Evolutionary conservation across 2,113 vertebrate genomes (phyloP), one percentile per base, ranked within the genome.

Genomic region (Sporophila hypoxantha): DNA sequence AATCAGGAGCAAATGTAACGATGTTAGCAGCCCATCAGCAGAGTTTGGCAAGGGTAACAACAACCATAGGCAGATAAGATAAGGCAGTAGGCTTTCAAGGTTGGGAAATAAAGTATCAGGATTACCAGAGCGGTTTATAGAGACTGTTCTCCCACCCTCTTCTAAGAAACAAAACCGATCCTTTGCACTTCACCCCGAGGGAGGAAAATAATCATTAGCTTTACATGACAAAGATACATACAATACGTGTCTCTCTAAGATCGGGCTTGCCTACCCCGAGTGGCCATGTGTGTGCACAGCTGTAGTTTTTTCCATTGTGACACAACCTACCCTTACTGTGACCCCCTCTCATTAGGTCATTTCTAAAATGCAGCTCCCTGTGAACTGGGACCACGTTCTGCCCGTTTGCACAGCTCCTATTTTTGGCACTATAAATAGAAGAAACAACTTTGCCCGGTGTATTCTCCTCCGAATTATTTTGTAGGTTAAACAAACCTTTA

Each of bases 401-500:
- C 5, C 6, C 42, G 17, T 80, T 90, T 81, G 75, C 73, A 76
- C 17, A 81, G 64, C 87, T 90, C 56, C 64, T 82, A 6, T 22
- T 92, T 93, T 85, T 85, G 29, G 36, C 68, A 5, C 75, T 57
- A 53, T 62, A 87, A 86, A 91, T 66, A 93, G 75, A 84, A 81
- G 27, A 50, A 84, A 42, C 46, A 29, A 49, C 64, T 76, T 57
- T 59, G 34, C 66, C 4, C 5, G 55, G 46, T 1, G 0, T n/a
- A 21, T 46, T 81, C 74, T 55, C 82, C 76, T 77, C 69, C 14
- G 0, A 84, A 71, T 88, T 65, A 52, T 74, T 90, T 67, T 30
- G 68, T 84, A 79, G 90, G 85, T 93, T 95, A 94, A 93, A 90
- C 85, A 95, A 93, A 92, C 87, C 74, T 80, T 94, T 86, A 91